Conservation (phyloP, 2,888 invertebrate genomes). For the Lottia scabra region DNA sequence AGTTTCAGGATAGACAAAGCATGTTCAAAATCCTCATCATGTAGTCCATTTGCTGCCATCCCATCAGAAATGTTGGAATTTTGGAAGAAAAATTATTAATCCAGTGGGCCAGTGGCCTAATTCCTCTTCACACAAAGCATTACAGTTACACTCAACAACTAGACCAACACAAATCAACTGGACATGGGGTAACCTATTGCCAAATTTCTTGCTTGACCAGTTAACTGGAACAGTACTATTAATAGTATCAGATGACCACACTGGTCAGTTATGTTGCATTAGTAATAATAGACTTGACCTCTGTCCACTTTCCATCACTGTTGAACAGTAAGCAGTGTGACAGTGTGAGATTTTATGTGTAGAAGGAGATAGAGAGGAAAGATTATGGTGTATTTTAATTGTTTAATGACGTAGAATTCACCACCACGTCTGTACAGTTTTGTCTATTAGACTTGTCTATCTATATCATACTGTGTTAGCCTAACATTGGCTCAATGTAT, state of each 20-base stretch:
- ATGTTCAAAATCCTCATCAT: slow-evolving; percentile 39
- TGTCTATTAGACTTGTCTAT: no score
- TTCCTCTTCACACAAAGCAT: slow-evolving; percentile 4
- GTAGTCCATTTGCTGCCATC: slow-evolving; percentile 15
- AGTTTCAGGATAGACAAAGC: slow-evolving; percentile 25
- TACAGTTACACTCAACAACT: not conserved
- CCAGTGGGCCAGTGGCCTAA: slow-evolving; percentile 1
- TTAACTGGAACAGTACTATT: slow-evolving; percentile 1
- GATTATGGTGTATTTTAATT: not conserved
- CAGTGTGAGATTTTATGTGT: not conserved
- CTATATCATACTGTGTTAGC: no score
- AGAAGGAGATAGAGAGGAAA: not conserved
- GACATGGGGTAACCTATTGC: slow-evolving; percentile 7
- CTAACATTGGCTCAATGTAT: no score
- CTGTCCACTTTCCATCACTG: slow-evolving; percentile 3
- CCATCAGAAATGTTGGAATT: slow-evolving; percentile 8
- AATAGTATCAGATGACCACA: not conserved
- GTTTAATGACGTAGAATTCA: slow-evolving; percentile 1
- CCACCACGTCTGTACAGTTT: no score
- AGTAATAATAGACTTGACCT: not conserved
- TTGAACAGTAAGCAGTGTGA: not conserved
- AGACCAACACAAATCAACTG: slow-evolving; percentile 1
- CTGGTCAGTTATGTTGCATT: not conserved
- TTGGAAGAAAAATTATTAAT: not conserved
- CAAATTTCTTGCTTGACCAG: slow-evolving; percentile 1